phyloP scores from a whole-genome alignment of 1,140 invertebrate genomes.

The Gryon sp. region DNA sequence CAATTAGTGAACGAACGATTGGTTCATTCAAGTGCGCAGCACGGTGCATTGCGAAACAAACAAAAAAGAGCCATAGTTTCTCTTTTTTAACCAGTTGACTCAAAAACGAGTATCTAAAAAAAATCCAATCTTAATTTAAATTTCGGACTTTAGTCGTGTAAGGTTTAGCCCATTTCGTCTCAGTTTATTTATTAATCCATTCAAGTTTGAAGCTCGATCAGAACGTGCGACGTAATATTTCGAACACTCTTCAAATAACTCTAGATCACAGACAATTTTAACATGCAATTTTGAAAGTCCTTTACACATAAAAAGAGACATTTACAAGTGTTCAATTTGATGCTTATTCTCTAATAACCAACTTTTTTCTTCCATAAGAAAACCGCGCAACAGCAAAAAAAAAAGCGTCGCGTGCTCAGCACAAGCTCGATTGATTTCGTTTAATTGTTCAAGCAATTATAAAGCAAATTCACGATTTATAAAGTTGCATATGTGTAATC shows the following conservation, averaged over 20 bases:
- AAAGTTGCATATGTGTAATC: slow-evolving; percentile 33
- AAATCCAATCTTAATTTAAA: slow-evolving; percentile 38
- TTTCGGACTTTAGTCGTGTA: slow-evolving; percentile 48
- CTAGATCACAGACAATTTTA: no score
- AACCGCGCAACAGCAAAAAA: background rate
- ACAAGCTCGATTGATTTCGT: slow-evolving; percentile 26
- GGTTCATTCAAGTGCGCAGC: slow-evolving; percentile 5
- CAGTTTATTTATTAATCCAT: slow-evolving; percentile 63
- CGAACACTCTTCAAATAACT: no score
- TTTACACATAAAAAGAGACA: no score
- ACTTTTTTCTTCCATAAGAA: slow-evolving; percentile 39
- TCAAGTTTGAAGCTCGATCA: slow-evolving; percentile 37
- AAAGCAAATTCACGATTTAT: slow-evolving; percentile 56
- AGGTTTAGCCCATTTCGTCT: slow-evolving; percentile 44
- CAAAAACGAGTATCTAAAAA: slow-evolving; percentile 28
- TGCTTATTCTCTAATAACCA: slow-evolving; percentile 1
- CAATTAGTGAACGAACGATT: slow-evolving; percentile 2
- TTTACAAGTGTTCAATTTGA: background rate
- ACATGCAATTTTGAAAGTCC: no score
- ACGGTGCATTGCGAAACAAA: slow-evolving; percentile 35
- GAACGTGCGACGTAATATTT: slow-evolving; percentile 17
- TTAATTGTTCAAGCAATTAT: slow-evolving; percentile 41
- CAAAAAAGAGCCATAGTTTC: slow-evolving; percentile 37
- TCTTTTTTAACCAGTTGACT: slow-evolving; percentile 52
- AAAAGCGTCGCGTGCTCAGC: slow-evolving; percentile 24